Evolutionary conservation across 2,888 invertebrate genomes (phyloP), one percentile per base, ranked within the genome.

Genomic region (Drosophila setosimentum): DNA sequence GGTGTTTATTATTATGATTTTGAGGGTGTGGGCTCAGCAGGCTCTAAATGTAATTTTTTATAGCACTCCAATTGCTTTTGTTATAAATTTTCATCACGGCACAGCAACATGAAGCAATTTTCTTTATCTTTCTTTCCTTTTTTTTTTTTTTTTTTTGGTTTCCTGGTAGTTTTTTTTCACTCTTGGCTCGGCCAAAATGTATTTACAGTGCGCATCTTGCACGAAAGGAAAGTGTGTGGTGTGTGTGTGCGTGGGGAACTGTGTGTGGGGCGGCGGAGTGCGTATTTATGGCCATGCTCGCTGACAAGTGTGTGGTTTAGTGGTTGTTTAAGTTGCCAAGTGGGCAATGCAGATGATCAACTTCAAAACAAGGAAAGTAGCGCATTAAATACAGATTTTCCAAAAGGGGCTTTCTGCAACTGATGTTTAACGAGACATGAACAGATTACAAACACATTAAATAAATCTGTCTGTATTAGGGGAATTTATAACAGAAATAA

Each of bases 61-160:
- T 88, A 68, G 88, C 86, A 69, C 83, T 88, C 86, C 86, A 85
- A 89, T 89, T 78, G 90, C 78, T 80, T 80, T 83, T 74, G 75
- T 80, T 85, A 82, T 87, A 84, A 69, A 89, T 85, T 87, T 71
- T 50, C 68, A 66, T 13, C 69, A 27, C 66, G 16, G 21, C 51
- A 8, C 21, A 51, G 51, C 82, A 82, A 78, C 76, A 63, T 78
- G 61, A 76, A 71, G 80, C 58, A 68, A 74, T 73, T 62, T 73
- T 68, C 42, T 24, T 54, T 54, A 16, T 24, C 18, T 54, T 35
- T 42, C 33, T 42, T 27, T 13, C 27, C 21, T n/a, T 42, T 11
- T 2, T 35, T 35, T 35, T 6, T 45, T 45, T 45, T 24, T n/a
- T 42, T 11, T 2, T 35, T 35, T 35, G 2, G 21, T 45, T 45